A percentile compares a stretch with the other conserved stretches of the same genome.
Evolutionary conservation across 2,113 vertebrate genomes (phyloP).

Genomic region (Mohoua ochrocephala): DNA sequence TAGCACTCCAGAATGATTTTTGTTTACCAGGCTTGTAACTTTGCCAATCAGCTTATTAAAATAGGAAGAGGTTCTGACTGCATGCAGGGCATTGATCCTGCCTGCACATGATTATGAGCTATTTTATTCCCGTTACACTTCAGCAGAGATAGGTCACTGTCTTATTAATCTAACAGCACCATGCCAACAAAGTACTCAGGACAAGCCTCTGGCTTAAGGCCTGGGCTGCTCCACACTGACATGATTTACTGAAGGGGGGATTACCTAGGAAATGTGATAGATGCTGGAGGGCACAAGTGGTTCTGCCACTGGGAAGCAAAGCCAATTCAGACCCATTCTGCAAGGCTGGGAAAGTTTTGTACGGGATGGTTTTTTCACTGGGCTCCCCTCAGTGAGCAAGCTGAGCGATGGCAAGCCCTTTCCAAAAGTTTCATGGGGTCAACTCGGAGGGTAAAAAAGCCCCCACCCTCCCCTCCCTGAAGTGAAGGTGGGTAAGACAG

Average conservation of each 20-base stretch:
- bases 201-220: conserved; percentile 36
- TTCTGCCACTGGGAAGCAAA: neutral
- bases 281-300: neutral
- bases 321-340: neutral
- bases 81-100: conserved; percentile 60
- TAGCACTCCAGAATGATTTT: conserved; percentile 19
- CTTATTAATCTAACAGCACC: conserved; percentile 53
- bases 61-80: conserved; percentile 59
- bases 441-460: neutral
- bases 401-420: neutral
- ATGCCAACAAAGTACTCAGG: conserved; percentile 26
- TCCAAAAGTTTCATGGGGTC: neutral
- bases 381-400: neutral
- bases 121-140: conserved; percentile 69
- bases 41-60: conserved; percentile 71
- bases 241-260: conserved; percentile 35
- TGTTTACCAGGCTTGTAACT: conserved; percentile 60
- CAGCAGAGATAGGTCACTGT: conserved; percentile 57
- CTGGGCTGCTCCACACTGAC: neutral
- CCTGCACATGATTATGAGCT: conserved; percentile 54
- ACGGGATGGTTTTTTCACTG: neutral
- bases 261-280: conserved; percentile 35
- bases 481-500: neutral
- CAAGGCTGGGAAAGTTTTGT: neutral
- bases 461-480: neutral